Evolutionary conservation across 2,888 invertebrate species (phyloP), one percentile per base, ranked within the genome.

Genomic region (Willowsia nigromaculata): DNA sequence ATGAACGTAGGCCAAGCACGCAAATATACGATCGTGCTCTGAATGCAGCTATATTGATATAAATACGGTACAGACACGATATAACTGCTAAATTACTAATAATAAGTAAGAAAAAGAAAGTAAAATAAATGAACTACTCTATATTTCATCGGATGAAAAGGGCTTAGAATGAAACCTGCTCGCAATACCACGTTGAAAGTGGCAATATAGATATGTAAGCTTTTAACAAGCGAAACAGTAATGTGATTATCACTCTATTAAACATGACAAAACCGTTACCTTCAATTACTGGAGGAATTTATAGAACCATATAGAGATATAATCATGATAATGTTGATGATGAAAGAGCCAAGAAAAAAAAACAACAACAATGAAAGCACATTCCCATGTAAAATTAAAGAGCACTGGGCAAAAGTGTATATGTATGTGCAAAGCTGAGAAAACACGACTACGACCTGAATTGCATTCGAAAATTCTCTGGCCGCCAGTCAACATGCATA

Each of bases 171-270:
- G 27, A 6, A 4, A 59, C 25, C 25, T 7, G 25, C 0, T 0
- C 5, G 3, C 27, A 25, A n/a, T 59, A 9, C 59, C 9, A 25
- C 27, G 1, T 33, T 7, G 37, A 37, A 6, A 6, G 37, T 33
- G 65, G 78, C n/a, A 80, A 59, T 13, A 59, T n/a, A n/a, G n/a
- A n/a, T n/a, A n/a, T n/a, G 37, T 62, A 40, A 82, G 43, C 81
- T 65, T n/a, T 82, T 43, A 59, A 37, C 59, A 40, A 37, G 56
- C 5, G 47, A 30, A 25, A 22, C 40, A 22, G 59, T 68, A 82
- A 53, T 83, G 40, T 83, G 71, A 83, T 83, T 71, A 83, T 68
- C 83, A 83, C 71, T 83, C 71, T 71, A 53, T 83, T 83, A 68
- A 71, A 71, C 68, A 68, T 53, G 83, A 71, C 50, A 83, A 50